Conservation (phyloP, 2,113 vertebrate species). For the Gopherus evgoodei region DNA sequence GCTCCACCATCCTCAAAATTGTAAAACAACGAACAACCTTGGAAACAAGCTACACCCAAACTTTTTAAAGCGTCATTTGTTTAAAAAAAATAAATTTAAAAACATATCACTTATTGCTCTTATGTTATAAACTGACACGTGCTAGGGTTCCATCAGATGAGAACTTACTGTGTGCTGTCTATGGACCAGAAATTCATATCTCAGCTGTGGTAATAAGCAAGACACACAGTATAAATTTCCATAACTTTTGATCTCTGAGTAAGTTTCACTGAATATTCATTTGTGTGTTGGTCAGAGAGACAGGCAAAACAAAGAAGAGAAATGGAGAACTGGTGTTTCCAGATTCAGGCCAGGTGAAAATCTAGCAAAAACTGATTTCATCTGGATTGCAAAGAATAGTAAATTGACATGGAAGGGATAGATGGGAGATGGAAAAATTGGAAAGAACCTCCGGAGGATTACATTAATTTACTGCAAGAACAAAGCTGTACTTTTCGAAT, state of each 20-base stretch:
- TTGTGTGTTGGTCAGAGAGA: background rate
- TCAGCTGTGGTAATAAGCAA: background rate
- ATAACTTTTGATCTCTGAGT: background rate
- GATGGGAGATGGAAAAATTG: background rate
- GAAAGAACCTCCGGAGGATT: background rate
- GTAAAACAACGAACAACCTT: background rate
- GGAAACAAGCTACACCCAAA: background rate
- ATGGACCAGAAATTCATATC: background rate
- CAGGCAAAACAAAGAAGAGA: background rate
- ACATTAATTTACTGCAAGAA: background rate
- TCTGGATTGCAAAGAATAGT: background rate
- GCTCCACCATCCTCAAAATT: background rate
- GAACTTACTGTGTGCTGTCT: background rate
- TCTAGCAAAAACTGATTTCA: background rate
- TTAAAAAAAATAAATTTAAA: background rate
- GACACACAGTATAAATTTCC: background rate
- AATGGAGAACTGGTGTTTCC: background rate
- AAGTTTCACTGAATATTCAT: background rate
- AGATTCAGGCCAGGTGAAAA: background rate
- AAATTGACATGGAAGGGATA: background rate
- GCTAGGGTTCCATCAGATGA: background rate
- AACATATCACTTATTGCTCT: background rate
- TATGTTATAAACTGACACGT: background rate
- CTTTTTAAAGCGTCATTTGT: background rate
- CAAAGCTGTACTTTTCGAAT: background rate